Base-by-base conservation (phyloP, 2,797 vertebrate genomes). In the Amblyraja radiata region DNA sequence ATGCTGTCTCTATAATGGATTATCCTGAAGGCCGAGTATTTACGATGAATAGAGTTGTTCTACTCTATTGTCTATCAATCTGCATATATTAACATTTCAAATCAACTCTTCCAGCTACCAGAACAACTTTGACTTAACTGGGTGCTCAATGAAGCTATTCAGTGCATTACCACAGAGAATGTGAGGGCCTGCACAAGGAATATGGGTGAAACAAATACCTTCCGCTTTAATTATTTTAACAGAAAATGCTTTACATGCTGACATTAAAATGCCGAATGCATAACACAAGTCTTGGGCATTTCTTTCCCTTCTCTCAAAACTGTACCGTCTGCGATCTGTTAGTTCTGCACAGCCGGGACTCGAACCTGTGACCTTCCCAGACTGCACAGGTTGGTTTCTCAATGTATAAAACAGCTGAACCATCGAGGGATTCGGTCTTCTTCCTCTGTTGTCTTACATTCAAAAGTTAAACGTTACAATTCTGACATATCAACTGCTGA, bases 41-140 rank as follows among this genome's bases (percentile, higher is more conserved):
- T 58, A 65, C 63, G 63, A 86, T 86, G 83, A 86, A 86, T 86
- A 86, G 84, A 88, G 61, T 68, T 68, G 84, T 68, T 88, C 84
- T 32, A 88, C 84, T 88, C 63, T 65, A 65, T 88, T 88, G 84
- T 88, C 84, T 68, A 32, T 36, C 28, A 88, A 88, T 88, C 63
- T 88, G 84, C 84, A 88, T 88, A 68, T 18, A 68, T 88, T 68
- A 88, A 88, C 61, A 88, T 68, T 68, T 88, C 84, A 88, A 68
- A 88, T 88, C 65, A 88, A 68, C 84, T 68, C n/a, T 65, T 68
- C 84, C 84, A 88, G 63, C 63, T 68, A 68, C 61, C 63, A 88
- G 84, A 88, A 88, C 84, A 88, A 68, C 84, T 68, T 88, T 88
- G 84, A 88, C n/a, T 68, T 88, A 88, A 88, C 68, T 36, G 84